Evolutionary conservation across 2,888 invertebrate genomes (phyloP).

Genomic region (Hylaea fasciaria): DNA sequence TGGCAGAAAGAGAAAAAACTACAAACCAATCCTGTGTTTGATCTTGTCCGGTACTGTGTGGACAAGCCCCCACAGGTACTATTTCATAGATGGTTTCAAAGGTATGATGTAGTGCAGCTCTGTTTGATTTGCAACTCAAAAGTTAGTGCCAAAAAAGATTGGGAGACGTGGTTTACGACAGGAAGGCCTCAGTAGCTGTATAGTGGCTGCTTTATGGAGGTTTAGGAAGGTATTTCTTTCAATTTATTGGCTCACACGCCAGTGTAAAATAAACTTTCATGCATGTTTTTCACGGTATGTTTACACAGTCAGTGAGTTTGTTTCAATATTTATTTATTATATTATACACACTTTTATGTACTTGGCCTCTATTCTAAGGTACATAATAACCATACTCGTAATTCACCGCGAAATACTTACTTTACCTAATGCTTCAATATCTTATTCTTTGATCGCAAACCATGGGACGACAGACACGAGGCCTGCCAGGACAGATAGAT

Average conservation of each 20-base stretch:
- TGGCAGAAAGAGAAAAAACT: no score
- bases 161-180: constrained; percentile 11
- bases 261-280: not conserved
- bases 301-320: not conserved
- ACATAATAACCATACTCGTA: no score
- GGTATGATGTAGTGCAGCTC: no score
- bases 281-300: not conserved
- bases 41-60: no score
- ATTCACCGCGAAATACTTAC: no score
- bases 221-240: constrained; percentile 5
- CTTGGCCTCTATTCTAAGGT: no score
- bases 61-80: not conserved
- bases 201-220: constrained; percentile 11
- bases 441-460: constrained; percentile 14
- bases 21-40: no score
- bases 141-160: constrained; percentile 13
- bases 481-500: constrained; percentile 18
- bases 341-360: not conserved
- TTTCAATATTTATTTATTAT: not conserved
- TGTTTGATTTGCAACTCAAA: constrained; percentile 9
- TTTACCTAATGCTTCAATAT: constrained; percentile 5
- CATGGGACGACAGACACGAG: constrained; percentile 11
- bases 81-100: no score
- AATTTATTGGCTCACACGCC: constrained; percentile 12
- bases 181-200: constrained; percentile 5